Conservation (phyloP, 2,888 invertebrate species). For the Dioctria linearis region DNA sequence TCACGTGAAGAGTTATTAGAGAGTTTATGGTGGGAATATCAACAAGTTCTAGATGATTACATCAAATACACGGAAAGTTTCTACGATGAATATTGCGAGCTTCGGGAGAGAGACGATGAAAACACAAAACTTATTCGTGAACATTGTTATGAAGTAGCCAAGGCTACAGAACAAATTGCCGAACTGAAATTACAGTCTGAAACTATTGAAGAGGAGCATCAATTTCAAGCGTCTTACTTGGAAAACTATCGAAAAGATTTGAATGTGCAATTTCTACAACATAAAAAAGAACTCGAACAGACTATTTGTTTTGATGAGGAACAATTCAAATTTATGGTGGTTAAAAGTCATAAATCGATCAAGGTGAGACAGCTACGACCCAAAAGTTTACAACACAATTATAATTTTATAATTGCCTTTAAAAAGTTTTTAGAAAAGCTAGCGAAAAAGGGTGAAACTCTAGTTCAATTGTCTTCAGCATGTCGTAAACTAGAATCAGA, state of each 20-base stretch:
- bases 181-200: constrained; percentile 72
- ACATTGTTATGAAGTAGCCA: constrained; percentile 68
- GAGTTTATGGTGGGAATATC: constrained; percentile 71
- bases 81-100: constrained; percentile 70
- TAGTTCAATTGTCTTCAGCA: constrained; percentile 76
- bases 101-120: constrained; percentile 70
- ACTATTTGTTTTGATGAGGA: constrained; percentile 72
- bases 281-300: constrained; percentile 74
- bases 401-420: neutral
- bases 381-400: neutral
- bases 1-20: constrained; percentile 73
- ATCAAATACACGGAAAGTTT: constrained; percentile 70
- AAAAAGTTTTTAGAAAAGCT: constrained; percentile 73
- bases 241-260: constrained; percentile 72
- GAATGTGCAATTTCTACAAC: constrained; percentile 71
- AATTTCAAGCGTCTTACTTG: constrained; percentile 72
- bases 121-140: constrained; percentile 67
- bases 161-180: constrained; percentile 66
- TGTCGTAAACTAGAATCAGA: constrained; percentile 80
- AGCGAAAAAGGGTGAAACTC: constrained; percentile 74
- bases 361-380: constrained; percentile 60
- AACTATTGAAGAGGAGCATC: constrained; percentile 71
- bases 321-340: constrained; percentile 76
- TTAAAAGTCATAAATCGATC: constrained; percentile 73
- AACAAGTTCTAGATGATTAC: constrained; percentile 69